Percentiles rank a stretch among this genome's conserved stretches.
These are phyloP conservation scores for Tineola bisselliella DNA, from an alignment of 2,888 invertebrate genomes.

Conservation along the genomic window DNA sequence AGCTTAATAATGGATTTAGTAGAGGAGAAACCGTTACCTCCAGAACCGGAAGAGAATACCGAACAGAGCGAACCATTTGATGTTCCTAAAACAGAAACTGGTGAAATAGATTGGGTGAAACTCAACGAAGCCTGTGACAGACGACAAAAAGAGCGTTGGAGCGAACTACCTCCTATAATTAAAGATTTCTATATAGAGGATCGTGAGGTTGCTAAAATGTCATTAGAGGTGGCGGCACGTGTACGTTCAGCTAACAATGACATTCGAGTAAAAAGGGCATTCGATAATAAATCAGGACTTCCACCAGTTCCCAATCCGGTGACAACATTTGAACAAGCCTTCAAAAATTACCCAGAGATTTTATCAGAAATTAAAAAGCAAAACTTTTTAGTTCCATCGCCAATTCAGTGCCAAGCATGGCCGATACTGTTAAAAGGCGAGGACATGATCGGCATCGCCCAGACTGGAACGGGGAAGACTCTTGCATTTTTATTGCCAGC, in stretches of 20 bases:
- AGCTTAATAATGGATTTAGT: conserved; percentile 30
- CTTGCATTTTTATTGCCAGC: conserved; percentile 93
- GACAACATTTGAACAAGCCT: conserved; percentile 83
- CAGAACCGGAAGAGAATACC: conserved; percentile 24
- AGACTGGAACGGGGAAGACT: conserved; percentile 95
- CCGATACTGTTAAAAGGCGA: conserved; percentile 89
- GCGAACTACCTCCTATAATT: conserved; percentile 71
- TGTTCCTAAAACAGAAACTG: conserved; percentile 26
- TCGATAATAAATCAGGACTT: conserved; percentile 57
- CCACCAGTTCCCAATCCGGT: conserved; percentile 79
- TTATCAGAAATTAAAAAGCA: conserved; percentile 82
- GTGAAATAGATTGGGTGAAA: conserved; percentile 69
- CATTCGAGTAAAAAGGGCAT: conserved; percentile 76
- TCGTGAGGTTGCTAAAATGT: conserved; percentile 73
- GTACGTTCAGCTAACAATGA: conserved; percentile 76
- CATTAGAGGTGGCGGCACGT: conserved; percentile 67
- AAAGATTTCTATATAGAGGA: conserved; percentile 89
- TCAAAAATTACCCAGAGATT: conserved; percentile 83
- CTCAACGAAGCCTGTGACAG: conserved; percentile 64
- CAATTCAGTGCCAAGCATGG: conserved; percentile 95
- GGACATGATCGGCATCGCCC: conserved; percentile 96
- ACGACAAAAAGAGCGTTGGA: conserved; percentile 70
- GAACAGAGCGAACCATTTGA: conserved; percentile 26
- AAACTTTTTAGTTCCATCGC: conserved; percentile 84
- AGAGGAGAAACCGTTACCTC: background rate